Evolutionary conservation across 2,113 vertebrate genomes (phyloP).

Genomic region (Mus pahari): DNA sequence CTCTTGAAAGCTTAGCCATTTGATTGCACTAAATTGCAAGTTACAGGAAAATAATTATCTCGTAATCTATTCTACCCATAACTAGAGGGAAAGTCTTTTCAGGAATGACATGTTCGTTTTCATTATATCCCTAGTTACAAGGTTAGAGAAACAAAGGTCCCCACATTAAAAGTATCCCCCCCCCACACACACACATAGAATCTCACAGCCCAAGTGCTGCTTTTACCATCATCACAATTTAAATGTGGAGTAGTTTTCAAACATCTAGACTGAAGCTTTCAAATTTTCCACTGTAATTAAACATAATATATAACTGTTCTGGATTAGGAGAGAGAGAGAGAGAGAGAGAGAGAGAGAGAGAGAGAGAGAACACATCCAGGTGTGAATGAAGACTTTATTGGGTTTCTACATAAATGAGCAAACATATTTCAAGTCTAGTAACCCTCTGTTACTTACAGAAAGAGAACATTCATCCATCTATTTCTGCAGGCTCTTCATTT

Average conservation of each 20-base stretch:
- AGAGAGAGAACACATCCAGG: not conserved
- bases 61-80: constrained; percentile 24
- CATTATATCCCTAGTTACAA: constrained; percentile 12
- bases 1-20: not conserved
- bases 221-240: constrained; percentile 5
- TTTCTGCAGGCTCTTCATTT: not conserved
- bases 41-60: constrained; percentile 1
- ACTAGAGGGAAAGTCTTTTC: not conserved
- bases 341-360: too few species aligned
- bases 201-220: not conserved
- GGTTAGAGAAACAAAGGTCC: not conserved
- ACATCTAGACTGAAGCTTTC: not conserved
- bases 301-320: not conserved
- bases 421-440: not conserved
- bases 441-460: not conserved
- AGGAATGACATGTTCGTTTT: not conserved
- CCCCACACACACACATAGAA: not conserved
- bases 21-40: not conserved
- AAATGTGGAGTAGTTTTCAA: not conserved
- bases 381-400: not conserved
- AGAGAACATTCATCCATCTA: not conserved
- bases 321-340: not conserved
- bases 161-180: not conserved
- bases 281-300: constrained; percentile 6
- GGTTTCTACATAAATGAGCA: not conserved